Evolutionary conservation across 2,113 vertebrate genomes (phyloP), one percentile per base, ranked within the genome.

Genomic region (Noctilio leporinus): DNA sequence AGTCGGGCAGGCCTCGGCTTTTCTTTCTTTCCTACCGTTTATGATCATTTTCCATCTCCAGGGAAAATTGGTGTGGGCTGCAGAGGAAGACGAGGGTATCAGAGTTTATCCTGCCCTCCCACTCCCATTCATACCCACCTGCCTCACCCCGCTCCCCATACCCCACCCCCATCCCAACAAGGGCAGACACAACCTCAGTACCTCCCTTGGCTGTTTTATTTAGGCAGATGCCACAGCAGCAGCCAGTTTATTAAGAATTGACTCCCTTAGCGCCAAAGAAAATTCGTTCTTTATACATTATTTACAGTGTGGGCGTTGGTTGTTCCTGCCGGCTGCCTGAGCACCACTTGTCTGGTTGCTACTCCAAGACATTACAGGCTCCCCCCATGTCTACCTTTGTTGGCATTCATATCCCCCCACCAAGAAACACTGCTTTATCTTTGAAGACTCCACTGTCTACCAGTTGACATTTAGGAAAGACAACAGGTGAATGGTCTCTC

Each of bases 31-130:
- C 38, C 22, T 59, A 64, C 2, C 40, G 84, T 94, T 93, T 88
- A 76, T 96, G 93, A 94, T 88, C 55, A 49, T 82, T 89, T 86
- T 94, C 86, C 95, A 96, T 96, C 82, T 17, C 64, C 53, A 30
- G 43, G 73, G 67, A 93, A 93, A 86, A 86, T 53, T 53, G 24
- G n/a, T 64, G 22, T 47, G 73, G 47, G 70, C 30, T 38, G 24
- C 33, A 64, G 75, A 35, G 16, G 51, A 76, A 96, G 80, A 91
- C 78, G 86, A 93, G 45, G 57, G 77, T 76, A 4, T 64, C 62
- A 88, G 33, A 77, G 28, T 91, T n/a, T 55, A 51, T 33, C 40
- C 55, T 89, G 49, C 70, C 45, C 38, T 78, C 69, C 38, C 38
- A 9, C 77, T 33, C 28, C 30, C 7, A 2, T 55, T 11, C 14